Base-by-base conservation (phyloP, 2,797 vertebrate species). In the Salarias fasciatus region DNA sequence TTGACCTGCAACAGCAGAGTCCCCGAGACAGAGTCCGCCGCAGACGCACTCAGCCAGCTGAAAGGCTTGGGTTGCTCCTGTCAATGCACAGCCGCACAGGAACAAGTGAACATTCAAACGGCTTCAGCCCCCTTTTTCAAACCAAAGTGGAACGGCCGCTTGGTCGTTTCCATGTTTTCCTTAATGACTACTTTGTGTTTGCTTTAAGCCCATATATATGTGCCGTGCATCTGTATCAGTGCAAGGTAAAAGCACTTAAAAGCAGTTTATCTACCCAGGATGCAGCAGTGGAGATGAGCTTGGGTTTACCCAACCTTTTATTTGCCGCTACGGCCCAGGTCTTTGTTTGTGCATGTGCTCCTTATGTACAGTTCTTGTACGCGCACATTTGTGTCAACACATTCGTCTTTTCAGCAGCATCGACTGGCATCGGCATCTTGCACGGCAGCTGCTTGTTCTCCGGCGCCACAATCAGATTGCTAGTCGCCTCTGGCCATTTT, bases 1-100 rank as follows among this genome's bases (percentile, higher is more conserved):
- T 92, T 91, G 91, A 93, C 88, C 80, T 66, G 77, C 81, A 79
- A 73, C 85, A 75, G 77, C 81, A 85, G 74, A 77, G 64, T 64
- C 80, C 79, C 73, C 64, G 69, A 74, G 80, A 84, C 77, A 12
- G 78, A 67, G 57, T 64, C 70, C 52, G 18, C 63, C 15, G 55
- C 51, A 62, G 55, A 52, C 30, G 48, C 67, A 65, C 72, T 47
- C 46, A 64, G 59, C 55, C 66, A 62, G 13, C 6, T 10, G 14
- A 8, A 2, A 49, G 53, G 38, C 38, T 77, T 38, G 36, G 41
- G 30, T 63, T 68, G 69, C 58, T 2, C 28, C 6, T 54, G 41
- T 48, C 48, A n/a, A 31, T 53, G 40, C 53, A 57, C 68, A 12
- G 9, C 12, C 50, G 53, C 51, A 60, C 6, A 24, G 11, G 48